Base-by-base conservation (phyloP, 2,113 vertebrate genomes). In the Rhynchopsitta pachyrhyncha region DNA sequence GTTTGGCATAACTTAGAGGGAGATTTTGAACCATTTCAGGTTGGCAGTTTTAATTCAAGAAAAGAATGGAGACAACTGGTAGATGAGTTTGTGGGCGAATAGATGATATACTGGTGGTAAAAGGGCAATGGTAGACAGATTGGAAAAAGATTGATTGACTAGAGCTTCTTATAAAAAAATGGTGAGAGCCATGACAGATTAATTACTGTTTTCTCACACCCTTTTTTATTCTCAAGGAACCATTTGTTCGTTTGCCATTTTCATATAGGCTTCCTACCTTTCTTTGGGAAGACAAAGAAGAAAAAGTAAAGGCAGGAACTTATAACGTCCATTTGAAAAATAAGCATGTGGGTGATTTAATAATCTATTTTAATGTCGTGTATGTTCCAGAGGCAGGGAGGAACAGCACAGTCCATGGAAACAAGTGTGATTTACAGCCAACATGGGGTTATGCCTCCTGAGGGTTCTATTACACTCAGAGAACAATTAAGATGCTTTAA, bases 401-500 rank as follows among this genome's bases (percentile, higher is more conserved):
- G 44, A 94, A 91, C 13, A 92, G 35, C 22, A 57, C 35, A 93
- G 55, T 64, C 73, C 62, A 73, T 79, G 60, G 80, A 93, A 96
- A 88, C 52, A 90, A 91, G 52, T 82, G 66, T 95, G 95, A 96
- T 96, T 96, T 96, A 94, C 77, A 92, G 88, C 69, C 95, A 96
- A 92, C 33, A 79, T 95, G 86, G 93, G 93, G 74, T 96, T 88
- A 92, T 9, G 25, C 95, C 94, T 97, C 85, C 86, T 17, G 71
- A 87, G 94, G 70, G 33, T 95, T 96, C 90, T 92, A 66, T 88
- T 94, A 88, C 90, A 79, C 62, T 91, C 90, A 59, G 81, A 93
- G 74, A 92, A 93, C 91, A 95, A 96, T 96, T 93, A 96, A 95
- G 90, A 92, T 87, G 57, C 55, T 93, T 97, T 96, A 96, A 94